phyloP scores from a whole-genome alignment of 92 coral and sea anemone genomes.

The Galaxea fascicularis region DNA sequence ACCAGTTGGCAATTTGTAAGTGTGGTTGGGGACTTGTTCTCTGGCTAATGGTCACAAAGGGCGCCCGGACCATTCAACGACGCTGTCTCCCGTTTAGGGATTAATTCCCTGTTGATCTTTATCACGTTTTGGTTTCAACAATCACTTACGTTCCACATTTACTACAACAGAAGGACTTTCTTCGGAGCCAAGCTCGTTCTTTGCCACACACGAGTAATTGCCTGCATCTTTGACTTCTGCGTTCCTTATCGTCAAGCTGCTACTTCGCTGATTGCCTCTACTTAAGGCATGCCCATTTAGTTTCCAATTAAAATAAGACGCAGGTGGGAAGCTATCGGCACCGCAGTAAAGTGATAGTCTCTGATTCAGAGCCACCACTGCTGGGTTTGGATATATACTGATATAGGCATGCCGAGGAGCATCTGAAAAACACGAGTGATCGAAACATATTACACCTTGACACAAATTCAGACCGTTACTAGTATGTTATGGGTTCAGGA shows the following conservation, averaged over 20 bases:
- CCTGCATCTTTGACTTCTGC: conserved; percentile 49
- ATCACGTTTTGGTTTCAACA: too few species aligned
- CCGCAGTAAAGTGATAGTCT: conserved; percentile 44
- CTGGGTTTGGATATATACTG: background rate
- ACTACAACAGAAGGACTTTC: conserved; percentile 18
- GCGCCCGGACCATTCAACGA: too few species aligned
- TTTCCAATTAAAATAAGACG: conserved; percentile 48
- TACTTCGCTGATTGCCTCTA: background rate
- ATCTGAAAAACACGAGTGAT: conserved; percentile 23
- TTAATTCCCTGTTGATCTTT: too few species aligned
- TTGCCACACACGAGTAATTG: conserved; percentile 78
- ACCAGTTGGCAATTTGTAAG: too few species aligned
- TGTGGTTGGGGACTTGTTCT: too few species aligned
- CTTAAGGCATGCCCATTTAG: conserved; percentile 25
- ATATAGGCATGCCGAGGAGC: conserved; percentile 47
- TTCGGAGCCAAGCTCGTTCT: conserved; percentile 59
- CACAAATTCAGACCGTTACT: too few species aligned
- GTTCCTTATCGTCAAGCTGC: background rate
- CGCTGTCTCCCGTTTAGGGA: too few species aligned
- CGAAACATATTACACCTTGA: background rate
- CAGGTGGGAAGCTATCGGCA: conserved; percentile 56
- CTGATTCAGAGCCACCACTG: conserved; percentile 16
- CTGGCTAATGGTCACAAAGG: too few species aligned
- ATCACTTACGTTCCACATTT: conserved; percentile 62
- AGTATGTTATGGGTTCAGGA: too few species aligned